Conservation (phyloP, 2,888 invertebrate genomes). For the Gisinianus flammeolus region DNA sequence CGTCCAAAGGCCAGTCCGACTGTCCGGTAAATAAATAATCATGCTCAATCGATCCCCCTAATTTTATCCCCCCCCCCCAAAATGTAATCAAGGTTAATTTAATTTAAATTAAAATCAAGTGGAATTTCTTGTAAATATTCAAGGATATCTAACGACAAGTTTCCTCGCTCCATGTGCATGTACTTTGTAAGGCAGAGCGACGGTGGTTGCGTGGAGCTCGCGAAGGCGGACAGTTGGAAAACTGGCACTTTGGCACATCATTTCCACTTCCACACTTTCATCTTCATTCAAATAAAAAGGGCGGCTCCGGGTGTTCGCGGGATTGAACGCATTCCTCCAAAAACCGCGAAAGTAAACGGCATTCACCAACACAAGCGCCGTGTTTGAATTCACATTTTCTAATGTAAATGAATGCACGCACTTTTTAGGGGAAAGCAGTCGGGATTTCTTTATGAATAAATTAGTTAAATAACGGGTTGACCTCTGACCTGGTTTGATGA, state of each 20-base stretch:
- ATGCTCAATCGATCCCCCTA: constrained; percentile 72
- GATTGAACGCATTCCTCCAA: constrained; percentile 58
- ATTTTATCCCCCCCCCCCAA: too few species aligned
- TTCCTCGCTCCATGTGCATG: too few species aligned
- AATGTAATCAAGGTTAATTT: too few species aligned
- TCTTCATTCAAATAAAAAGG: constrained; percentile 59
- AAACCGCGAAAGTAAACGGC: constrained; percentile 61
- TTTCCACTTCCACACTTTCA: constrained; percentile 60
- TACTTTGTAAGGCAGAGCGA: constrained; percentile 61
- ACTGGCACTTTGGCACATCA: constrained; percentile 63
- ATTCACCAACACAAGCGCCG: constrained; percentile 60
- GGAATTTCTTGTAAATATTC: too few species aligned
- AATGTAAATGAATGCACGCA: neutral
- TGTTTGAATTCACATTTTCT: constrained; percentile 47
- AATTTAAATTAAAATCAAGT: too few species aligned
- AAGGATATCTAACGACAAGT: too few species aligned
- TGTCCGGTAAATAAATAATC: constrained; percentile 76
- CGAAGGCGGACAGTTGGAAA: constrained; percentile 57
- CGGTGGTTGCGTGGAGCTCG: constrained; percentile 59
- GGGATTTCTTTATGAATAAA: neutral
- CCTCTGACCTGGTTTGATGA: constrained; percentile 62
- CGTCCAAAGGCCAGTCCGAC: constrained; percentile 68
- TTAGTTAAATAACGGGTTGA: neutral
- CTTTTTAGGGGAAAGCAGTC: neutral
- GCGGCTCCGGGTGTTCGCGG: constrained; percentile 58